Conservation (phyloP, 2,888 invertebrate species). For the Pseudanteris insignis region DNA sequence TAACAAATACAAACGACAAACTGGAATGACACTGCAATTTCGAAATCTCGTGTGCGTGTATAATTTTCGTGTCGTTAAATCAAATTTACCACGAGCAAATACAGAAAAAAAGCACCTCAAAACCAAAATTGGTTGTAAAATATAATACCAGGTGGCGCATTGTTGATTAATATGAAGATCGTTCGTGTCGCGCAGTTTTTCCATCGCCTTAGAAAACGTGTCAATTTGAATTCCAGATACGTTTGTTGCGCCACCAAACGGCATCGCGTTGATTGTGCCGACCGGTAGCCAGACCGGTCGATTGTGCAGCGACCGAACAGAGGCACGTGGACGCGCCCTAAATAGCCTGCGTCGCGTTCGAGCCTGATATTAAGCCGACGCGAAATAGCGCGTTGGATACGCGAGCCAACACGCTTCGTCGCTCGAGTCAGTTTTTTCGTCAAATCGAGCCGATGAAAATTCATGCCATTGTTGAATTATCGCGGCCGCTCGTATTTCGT, state of each 20-base stretch:
- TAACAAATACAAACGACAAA: too few species aligned
- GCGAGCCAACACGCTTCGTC: too few species aligned
- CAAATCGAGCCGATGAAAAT: slow-evolving; percentile 13
- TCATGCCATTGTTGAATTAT: slow-evolving; percentile 22
- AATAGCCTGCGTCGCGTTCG: slow-evolving; percentile 35
- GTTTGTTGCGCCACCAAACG: slow-evolving; percentile 44
- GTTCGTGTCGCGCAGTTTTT: slow-evolving; percentile 31
- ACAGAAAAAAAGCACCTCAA: too few species aligned
- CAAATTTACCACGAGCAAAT: too few species aligned
- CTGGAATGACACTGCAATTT: too few species aligned
- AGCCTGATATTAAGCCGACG: slow-evolving; percentile 30
- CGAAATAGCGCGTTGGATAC: slow-evolving; percentile 35
- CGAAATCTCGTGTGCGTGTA: too few species aligned
- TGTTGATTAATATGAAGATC: too few species aligned
- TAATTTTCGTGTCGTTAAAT: too few species aligned
- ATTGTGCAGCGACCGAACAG: slow-evolving; percentile 41
- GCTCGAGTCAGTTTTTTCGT: slow-evolving; percentile 33
- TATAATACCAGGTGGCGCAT: too few species aligned
- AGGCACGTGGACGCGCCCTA: slow-evolving; percentile 44
- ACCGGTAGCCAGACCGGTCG: slow-evolving; percentile 43
- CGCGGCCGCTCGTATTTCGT: slow-evolving; percentile 11
- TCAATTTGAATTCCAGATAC: slow-evolving; percentile 45
- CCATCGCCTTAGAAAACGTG: slow-evolving; percentile 42
- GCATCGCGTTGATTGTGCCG: slow-evolving; percentile 40
- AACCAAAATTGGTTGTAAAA: too few species aligned